Base-by-base conservation (phyloP, 2,113 vertebrate genomes). In the Carettochelys insculpta region DNA sequence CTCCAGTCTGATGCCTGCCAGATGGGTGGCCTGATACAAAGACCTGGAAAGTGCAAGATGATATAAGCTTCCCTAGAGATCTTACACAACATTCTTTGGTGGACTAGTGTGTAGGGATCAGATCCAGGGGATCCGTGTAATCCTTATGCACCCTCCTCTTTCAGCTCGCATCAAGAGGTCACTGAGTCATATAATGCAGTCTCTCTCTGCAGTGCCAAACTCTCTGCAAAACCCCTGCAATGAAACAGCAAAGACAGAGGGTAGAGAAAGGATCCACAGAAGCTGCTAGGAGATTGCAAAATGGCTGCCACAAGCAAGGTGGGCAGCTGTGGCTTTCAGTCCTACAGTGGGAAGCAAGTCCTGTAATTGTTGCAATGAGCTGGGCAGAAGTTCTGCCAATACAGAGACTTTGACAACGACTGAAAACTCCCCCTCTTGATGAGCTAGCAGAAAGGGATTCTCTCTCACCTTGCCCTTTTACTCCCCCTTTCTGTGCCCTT, bases 381-480 rank as follows among this genome's bases (percentile, higher is more conserved):
- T 14, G 25, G 41, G 71, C 61, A 68, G n/a, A n/a, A 14, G 34
- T 52, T 83, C 83, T 83, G 19, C 31, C 73, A 25, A 3, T 3
- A 82, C 2, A 86, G 65, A 14, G 31, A 82, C 4, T 82, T 29
- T 51, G 89, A 93, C 12, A 76, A 3, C 22, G 90, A 51, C 83
- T 86, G 25, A 95, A 89, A 78, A 83, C 38, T 12, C 38, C 75
- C 11, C 9, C 45, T 54, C 5, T 11, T 92, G 50, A 5, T n/a
- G 48, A 4, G 85, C 38, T 85, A 19, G 47, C 43, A 90, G 51
- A 93, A 92, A 61, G 22, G 8, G 86, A 27, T 8, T 34, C 13
- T 5, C 19, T 84, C 6, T 17, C 58, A 52, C 41, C 52, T 25
- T 19, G 75, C 5, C 45, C 24, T 90, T 53, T 91, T 41, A 31